These are phyloP conservation scores for Meloidogyne exigua DNA, from an alignment of 1,140 invertebrate species.

Conservation along the genomic window DNA sequence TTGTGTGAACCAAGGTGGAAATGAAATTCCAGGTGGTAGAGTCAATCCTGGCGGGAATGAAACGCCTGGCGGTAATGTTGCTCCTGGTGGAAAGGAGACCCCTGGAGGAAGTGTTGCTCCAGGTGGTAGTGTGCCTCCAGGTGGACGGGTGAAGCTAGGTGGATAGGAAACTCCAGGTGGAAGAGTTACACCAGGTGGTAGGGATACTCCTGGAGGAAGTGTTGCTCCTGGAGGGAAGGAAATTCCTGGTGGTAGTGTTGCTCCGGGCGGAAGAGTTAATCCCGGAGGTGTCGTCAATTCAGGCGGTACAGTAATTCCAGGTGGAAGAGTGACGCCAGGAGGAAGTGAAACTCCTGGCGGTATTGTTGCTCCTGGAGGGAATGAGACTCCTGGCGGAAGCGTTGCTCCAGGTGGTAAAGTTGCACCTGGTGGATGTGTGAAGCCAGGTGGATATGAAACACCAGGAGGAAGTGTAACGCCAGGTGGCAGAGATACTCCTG, in stretches of 20 bases:
- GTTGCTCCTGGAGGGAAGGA: neutral
- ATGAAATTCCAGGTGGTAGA: neutral
- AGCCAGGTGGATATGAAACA: neutral
- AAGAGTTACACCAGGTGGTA: neutral
- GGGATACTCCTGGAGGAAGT: neutral
- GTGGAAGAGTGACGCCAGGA: neutral
- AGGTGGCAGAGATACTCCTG: neutral
- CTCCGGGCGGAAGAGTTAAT: neutral
- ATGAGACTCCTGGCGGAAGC: neutral
- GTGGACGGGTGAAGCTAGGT: too few relatives aligned
- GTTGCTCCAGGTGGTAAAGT: neutral
- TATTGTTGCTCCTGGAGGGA: slow-evolving; percentile 13
- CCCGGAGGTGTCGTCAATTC: neutral
- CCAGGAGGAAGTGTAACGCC: neutral
- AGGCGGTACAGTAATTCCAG: slow-evolving; percentile 21
- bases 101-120: neutral
- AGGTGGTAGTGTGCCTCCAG: too few relatives aligned
- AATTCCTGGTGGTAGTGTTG: neutral
- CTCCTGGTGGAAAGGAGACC: neutral
- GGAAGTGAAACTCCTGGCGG: neutral
- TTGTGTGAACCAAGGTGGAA: neutral
- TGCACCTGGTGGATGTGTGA: neutral
- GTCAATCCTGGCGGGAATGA: neutral
- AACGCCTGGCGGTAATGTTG: neutral
- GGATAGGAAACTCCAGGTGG: neutral